These are phyloP conservation scores for Aleiodes alternator DNA, from an alignment of 2,888 invertebrate genomes.

Conservation along the genomic window DNA sequence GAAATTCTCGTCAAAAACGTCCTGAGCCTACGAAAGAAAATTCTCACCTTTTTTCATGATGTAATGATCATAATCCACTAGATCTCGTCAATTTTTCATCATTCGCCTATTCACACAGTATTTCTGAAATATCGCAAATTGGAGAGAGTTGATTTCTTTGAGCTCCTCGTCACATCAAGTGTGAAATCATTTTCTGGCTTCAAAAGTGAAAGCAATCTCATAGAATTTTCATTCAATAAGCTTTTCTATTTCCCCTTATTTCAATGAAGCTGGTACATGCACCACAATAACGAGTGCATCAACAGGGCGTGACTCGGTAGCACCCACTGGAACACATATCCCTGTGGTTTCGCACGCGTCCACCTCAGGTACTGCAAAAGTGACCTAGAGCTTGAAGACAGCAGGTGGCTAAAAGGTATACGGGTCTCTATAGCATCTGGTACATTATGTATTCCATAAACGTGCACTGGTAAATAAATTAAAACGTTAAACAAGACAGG, in stretches of 20 bases:
- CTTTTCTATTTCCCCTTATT: no score
- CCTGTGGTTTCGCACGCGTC: constrained; percentile 30
- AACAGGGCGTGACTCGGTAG: constrained; percentile 13
- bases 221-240: not conserved
- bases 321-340: not conserved
- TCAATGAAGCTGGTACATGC: no score
- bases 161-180: no score
- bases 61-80: no score
- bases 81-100: no score
- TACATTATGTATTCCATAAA: constrained; percentile 21
- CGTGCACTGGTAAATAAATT: constrained; percentile 21
- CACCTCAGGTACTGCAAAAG: not conserved
- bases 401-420: constrained; percentile 33
- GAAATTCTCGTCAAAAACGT: no score
- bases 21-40: no score
- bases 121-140: no score
- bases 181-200: no score
- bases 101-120: no score
- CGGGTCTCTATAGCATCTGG: constrained; percentile 16
- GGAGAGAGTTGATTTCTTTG: no score
- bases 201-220: not conserved
- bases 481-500: constrained; percentile 10
- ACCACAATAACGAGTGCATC: constrained; percentile 4
- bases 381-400: constrained; percentile 16
- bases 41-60: no score